Evolutionary conservation across 1,140 invertebrate species (phyloP).

Genomic region (Eriocheir sinensis): DNA sequence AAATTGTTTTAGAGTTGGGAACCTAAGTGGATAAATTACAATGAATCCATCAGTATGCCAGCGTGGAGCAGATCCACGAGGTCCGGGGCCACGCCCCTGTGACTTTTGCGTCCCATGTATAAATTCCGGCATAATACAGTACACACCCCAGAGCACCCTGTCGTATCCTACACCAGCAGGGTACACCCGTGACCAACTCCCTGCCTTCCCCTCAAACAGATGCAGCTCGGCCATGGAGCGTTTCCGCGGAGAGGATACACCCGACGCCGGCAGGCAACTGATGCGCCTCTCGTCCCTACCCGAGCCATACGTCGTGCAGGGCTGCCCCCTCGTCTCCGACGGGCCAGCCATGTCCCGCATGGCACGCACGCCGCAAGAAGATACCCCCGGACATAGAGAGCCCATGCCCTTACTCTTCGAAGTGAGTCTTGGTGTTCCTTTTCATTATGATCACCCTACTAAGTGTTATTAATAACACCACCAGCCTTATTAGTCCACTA

Average conservation of each 20-base stretch:
- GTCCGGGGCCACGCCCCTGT: no score
- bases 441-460: no score
- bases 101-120: no score
- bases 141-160: no score
- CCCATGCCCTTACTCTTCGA: background rate
- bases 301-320: background rate
- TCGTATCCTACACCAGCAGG: no score
- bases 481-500: background rate
- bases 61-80: no score
- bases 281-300: background rate
- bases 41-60: no score
- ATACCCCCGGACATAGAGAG: background rate
- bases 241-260: background rate
- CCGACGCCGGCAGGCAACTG: background rate
- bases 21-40: no score
- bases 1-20: no score
- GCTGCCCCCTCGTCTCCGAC: background rate
- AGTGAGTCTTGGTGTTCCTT: background rate
- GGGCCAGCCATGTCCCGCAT: background rate
- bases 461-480: background rate
- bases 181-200: background rate
- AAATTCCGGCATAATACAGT: no score
- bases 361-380: background rate
- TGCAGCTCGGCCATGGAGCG: background rate
- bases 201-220: background rate